Evolutionary conservation across 2,113 vertebrate species (phyloP), one percentile per base, ranked within the genome.

Genomic region (Lophius piscatorius): DNA sequence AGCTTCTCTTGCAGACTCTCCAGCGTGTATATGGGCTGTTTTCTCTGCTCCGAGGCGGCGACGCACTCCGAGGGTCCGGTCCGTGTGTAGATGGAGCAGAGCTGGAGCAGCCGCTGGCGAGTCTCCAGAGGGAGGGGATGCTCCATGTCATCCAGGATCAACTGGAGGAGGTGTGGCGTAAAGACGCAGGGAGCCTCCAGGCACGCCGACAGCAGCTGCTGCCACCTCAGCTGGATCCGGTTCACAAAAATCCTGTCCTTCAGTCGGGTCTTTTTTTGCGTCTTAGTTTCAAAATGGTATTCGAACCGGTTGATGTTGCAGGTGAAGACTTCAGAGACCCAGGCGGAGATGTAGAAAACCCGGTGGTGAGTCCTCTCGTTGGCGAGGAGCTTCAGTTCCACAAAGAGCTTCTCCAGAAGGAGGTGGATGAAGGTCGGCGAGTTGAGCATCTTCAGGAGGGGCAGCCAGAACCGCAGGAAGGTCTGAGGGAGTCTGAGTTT

Each of bases 21-120:
- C 63, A 97, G 73, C 0, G 96, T 98, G 83, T 97, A 97, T 18
- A 96, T 60, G 5, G 92, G 93, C 75, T 93, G 91, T 13, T 86
- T 88, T 10, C 75, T 62, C 16, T 59, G 47, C 4, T 84, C 74
- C 36, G 42, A 39, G 3, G 64, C 24, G 0, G 65, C 2, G 45
- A 76, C n/a, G 35, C 3, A 13, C 46, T 77, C 64, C 1, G 63
- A 26, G 12, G 31, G 52, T 18, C 74, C 62, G 5, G 76, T 79
- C 76, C 94, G 96, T 0, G 94, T 97, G 88, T 98, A 98, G 88
- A 99, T 94, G 7, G 92, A 92, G 84, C 94, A 92, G 7, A 98
- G 93, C 60, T 80, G 91, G 17, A 96, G 86, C 39, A 98, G 89
- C 62, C 91, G 94, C 78, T 93, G 86, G 41, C 90, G 92, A 0